Evolutionary conservation across 2,113 vertebrate genomes (phyloP).

Genomic region (Ceratotherium simum): DNA sequence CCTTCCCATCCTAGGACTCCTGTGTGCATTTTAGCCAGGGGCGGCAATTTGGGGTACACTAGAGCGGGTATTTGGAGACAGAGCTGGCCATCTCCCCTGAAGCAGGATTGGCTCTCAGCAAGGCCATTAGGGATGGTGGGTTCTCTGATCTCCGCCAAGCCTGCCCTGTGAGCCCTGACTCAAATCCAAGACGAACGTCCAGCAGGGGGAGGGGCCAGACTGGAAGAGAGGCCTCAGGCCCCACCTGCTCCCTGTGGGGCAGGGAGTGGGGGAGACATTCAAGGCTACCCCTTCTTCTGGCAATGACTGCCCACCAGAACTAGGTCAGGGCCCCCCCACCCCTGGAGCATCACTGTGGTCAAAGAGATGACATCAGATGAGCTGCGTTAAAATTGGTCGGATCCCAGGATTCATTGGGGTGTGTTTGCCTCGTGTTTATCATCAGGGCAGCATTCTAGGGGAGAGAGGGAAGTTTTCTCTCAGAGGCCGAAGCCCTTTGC

Average conservation of each 20-base stretch:
- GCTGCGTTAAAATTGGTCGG: not conserved
- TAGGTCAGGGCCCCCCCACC: not conserved
- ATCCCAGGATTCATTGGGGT: not conserved
- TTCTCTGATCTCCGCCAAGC: not conserved
- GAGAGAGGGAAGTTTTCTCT: not conserved
- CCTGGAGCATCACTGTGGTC: not conserved
- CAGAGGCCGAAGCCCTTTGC: not conserved
- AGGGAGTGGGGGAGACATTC: not conserved
- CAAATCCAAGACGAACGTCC: not conserved
- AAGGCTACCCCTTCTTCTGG: not conserved
- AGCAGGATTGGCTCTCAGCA: not conserved
- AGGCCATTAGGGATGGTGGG: not conserved
- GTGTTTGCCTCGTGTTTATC: not conserved
- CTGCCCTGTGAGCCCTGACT: not conserved
- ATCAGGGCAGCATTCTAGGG: not conserved
- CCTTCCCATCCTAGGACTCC: no score
- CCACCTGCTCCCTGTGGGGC: not conserved
- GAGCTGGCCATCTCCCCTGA: not conserved
- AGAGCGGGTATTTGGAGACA: not conserved
- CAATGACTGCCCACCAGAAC: not conserved
- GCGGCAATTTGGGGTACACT: not conserved
- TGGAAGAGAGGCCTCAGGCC: not conserved
- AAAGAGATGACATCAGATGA: not conserved
- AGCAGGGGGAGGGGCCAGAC: not conserved
- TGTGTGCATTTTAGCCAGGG: no score